A percentile compares a stretch with the other conserved stretches of the same genome.
Evolutionary conservation across 1,140 invertebrate species (phyloP).

Genomic region (Lordiphosa clarofinis): DNA sequence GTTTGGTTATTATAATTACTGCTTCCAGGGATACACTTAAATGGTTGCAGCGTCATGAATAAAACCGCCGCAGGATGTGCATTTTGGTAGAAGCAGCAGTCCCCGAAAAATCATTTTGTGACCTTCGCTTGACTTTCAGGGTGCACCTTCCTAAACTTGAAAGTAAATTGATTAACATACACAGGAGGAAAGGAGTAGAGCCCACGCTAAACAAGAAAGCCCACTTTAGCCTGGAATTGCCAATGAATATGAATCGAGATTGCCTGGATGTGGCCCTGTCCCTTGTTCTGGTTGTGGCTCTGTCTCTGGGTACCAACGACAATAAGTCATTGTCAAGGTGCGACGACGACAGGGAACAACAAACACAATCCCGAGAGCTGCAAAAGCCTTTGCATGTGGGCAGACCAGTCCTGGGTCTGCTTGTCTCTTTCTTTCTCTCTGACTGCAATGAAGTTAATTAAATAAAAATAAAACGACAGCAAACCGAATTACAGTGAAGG

Average conservation of each 20-base stretch:
- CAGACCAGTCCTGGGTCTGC: slow-evolving; percentile 25
- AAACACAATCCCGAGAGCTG: slow-evolving; percentile 9
- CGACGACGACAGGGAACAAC: slow-evolving; percentile 40
- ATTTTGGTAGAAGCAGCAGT: slow-evolving; percentile 34
- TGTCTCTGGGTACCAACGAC: slow-evolving; percentile 26
- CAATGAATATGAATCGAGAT: slow-evolving; percentile 62
- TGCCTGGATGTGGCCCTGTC: slow-evolving; percentile 10
- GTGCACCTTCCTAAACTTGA: slow-evolving; percentile 18
- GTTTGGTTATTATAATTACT: slow-evolving; percentile 70
- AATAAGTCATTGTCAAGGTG: slow-evolving; percentile 74
- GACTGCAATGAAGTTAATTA: slow-evolving; percentile 67
- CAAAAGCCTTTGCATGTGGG: slow-evolving; percentile 45
- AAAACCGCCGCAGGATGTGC: slow-evolving; percentile 50
- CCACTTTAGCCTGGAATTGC: slow-evolving; percentile 62
- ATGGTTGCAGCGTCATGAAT: slow-evolving; percentile 60
- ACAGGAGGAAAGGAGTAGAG: slow-evolving; percentile 8
- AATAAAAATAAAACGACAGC: slow-evolving; percentile 71
- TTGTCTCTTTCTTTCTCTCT: slow-evolving; percentile 17
- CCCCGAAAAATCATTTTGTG: slow-evolving; percentile 26
- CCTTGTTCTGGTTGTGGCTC: slow-evolving; percentile 17
- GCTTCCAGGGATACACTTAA: slow-evolving; percentile 59
- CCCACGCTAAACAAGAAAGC: slow-evolving; percentile 58
- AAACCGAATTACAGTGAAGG: slow-evolving; percentile 52
- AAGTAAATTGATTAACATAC: slow-evolving; percentile 69
- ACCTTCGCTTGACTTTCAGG: slow-evolving; percentile 47